Evolutionary conservation across 2,113 vertebrate species (phyloP).

Genomic region (Neogobius melanostomus): DNA sequence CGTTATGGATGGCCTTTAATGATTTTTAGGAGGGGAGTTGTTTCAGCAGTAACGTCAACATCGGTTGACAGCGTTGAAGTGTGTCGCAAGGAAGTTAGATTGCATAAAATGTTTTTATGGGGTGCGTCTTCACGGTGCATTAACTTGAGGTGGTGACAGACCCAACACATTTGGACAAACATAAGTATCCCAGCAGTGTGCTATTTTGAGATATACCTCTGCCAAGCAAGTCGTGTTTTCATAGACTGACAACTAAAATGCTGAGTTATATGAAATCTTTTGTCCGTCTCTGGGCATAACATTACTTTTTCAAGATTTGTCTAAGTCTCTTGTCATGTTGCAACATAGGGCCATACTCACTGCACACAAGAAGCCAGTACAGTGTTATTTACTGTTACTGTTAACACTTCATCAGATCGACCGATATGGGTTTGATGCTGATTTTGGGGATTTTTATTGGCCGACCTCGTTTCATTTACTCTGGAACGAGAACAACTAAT

Average conservation of each 20-base stretch:
- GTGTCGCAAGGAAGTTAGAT: not conserved
- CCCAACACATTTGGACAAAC: not conserved
- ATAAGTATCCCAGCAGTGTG: too few species aligned
- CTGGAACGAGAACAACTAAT: too few species aligned
- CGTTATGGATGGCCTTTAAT: slow-evolving; percentile 3
- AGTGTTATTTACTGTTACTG: too few species aligned
- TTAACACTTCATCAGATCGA: too few species aligned
- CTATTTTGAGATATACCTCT: not conserved
- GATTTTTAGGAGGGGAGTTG: not conserved
- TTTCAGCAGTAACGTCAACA: not conserved
- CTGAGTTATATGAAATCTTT: not conserved
- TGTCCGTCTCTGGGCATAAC: not conserved
- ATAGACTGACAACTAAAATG: too few species aligned
- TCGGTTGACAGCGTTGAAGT: not conserved
- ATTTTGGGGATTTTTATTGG: too few species aligned
- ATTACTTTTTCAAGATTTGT: not conserved
- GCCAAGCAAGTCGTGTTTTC: not conserved
- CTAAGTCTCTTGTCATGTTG: too few species aligned
- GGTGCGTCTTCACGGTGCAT: not conserved
- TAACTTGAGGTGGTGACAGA: not conserved
- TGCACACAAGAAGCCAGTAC: too few species aligned
- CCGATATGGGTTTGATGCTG: too few species aligned
- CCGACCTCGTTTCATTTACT: too few species aligned
- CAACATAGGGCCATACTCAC: not conserved
- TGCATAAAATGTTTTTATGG: not conserved